Base-by-base conservation (phyloP, 2,888 invertebrate genomes). In the Xestoiulus laeticollis region DNA sequence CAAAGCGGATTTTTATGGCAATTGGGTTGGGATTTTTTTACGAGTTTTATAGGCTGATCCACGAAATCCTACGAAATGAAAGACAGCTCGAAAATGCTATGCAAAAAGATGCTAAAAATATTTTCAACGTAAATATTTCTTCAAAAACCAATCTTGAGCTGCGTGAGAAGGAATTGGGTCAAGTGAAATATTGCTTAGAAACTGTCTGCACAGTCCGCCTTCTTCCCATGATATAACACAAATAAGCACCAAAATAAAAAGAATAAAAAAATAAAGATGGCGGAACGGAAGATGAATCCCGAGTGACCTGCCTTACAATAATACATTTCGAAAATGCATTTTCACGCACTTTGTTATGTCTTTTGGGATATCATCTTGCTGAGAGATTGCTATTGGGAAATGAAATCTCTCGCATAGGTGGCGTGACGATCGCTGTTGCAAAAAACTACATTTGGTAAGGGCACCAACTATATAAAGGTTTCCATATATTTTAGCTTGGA, bases 91-190 rank as follows among this genome's bases (percentile, higher is more conserved):
- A 22, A 78, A 78, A 78, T 30, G 78, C 78, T 10, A 78, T 78
- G 78, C 30, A 78, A 78, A 78, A 78, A 78, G 78, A 78, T 78
- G 78, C 78, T 78, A 78, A 78, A 78, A 78, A 78, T 78, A 78
- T 78, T 78, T n/a, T 78, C 78, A 78, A 30, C 78, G 78, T 78
- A 78, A 78, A 78, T 78, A 78, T 78, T 78, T 78, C 78, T 78
- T 78, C 78, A 78, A 78, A 78, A 78, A 78, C 78, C 78, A 78
- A 78, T 78, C 78, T 78, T 30, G 30, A 78, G 22, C 22, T 78
- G 30, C 78, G 78, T 30, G 78, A 14, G 30, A 78, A 78, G 78
- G 78, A 78, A 78, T 78, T 78, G 78, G 78, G 78, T 78, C 78
- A 78, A 78, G 78, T 78, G 78, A 78, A 78, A 30, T 78, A 78